phyloP scores from a whole-genome alignment of 2,113 vertebrate genomes.

The Microtus montanus region DNA sequence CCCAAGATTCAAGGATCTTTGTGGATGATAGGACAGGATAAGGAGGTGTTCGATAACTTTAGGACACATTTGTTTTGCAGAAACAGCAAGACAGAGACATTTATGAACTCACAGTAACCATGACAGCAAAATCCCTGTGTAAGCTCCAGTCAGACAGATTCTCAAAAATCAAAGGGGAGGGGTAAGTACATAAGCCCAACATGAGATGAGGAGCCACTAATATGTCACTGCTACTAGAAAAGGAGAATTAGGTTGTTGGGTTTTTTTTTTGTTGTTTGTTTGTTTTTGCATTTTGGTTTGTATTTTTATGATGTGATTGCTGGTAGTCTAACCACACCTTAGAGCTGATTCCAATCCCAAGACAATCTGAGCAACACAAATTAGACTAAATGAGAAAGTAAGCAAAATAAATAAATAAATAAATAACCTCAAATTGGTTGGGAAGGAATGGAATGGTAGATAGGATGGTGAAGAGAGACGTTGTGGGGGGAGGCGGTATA shows the following conservation, averaged over 20 bases:
- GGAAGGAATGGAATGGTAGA: no score
- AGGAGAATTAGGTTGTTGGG: not conserved
- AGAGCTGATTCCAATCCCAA: not conserved
- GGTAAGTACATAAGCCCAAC: not conserved
- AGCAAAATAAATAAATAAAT: not conserved
- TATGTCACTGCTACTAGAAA: rapidly evolving
- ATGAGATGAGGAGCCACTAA: no score
- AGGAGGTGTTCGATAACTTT: not conserved
- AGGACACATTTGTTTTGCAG: not conserved
- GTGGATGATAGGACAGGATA: not conserved
- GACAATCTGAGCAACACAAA: not conserved
- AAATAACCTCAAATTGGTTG: not conserved
- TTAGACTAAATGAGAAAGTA: not conserved
- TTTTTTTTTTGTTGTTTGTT: no score
- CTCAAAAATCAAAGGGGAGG: not conserved
- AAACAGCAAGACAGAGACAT: not conserved
- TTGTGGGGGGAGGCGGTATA: rapidly evolving
- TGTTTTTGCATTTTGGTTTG: not conserved
- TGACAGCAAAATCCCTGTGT: not conserved
- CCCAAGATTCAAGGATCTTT: not conserved
- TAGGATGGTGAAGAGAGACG: not conserved
- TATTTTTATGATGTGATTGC: not conserved
- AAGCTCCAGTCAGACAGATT: not conserved
- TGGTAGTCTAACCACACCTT: not conserved
- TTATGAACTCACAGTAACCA: not conserved